Conservation (phyloP, 2,888 invertebrate genomes). For the Anthophora plumipes region DNA sequence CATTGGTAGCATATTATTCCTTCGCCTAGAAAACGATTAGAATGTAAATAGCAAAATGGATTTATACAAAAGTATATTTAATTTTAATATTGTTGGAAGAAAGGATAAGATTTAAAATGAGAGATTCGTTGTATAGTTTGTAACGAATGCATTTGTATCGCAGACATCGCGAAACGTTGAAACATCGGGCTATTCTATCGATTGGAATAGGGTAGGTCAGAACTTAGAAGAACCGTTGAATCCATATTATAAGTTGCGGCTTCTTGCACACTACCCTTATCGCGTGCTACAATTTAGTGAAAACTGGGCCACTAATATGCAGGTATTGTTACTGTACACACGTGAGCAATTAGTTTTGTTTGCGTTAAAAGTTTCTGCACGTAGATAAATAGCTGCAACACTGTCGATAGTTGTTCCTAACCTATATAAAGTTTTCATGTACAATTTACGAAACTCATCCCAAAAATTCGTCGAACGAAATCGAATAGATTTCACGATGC, state of each 20-base stretch:
- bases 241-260: slow-evolving; percentile 22
- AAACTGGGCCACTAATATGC: slow-evolving; percentile 45
- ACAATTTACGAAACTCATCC: neutral
- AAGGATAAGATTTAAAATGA: neutral
- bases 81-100: neutral
- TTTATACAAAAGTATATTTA: neutral
- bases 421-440: neutral
- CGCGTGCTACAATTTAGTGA: slow-evolving; percentile 17
- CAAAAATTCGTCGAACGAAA: neutral
- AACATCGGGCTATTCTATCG: slow-evolving; percentile 21
- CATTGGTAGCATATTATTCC: slow-evolving; percentile 94
- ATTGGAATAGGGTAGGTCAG: slow-evolving; percentile 41
- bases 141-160: neutral
- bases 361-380: neutral
- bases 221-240: slow-evolving; percentile 18
- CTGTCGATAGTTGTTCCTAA: neutral
- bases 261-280: slow-evolving; percentile 13
- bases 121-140: neutral
- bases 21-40: slow-evolving; percentile 84
- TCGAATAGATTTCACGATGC: neutral
- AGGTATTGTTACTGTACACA: neutral
- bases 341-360: slow-evolving; percentile 15
- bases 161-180: neutral
- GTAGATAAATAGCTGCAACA: neutral
- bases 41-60: neutral